Conservation (phyloP, 1,140 invertebrate species). For the Neodiprion lecontei region DNA sequence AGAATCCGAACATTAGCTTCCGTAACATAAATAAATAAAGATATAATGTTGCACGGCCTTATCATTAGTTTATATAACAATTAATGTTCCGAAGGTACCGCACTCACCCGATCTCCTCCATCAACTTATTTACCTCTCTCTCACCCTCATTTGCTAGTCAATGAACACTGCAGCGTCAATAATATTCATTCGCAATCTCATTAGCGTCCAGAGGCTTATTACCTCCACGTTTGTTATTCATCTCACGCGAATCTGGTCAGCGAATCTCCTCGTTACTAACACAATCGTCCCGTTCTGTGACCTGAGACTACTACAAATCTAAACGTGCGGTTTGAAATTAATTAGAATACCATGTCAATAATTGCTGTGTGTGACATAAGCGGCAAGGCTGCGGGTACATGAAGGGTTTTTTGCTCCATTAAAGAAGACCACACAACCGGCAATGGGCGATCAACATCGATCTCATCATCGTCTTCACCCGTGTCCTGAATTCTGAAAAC, state of each 20-base stretch:
- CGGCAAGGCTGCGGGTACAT: neutral
- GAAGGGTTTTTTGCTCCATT: too few species aligned
- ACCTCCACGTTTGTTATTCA: neutral
- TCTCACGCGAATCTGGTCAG: neutral
- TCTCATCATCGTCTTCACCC: too few species aligned
- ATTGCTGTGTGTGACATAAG: neutral
- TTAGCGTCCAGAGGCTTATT: slow-evolving; percentile 4
- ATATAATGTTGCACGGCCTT: neutral
- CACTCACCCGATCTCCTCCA: neutral
- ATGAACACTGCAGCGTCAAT: neutral
- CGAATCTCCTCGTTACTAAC: neutral
- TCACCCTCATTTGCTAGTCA: neutral
- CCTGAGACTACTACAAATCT: neutral
- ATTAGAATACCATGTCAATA: neutral
- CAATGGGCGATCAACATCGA: too few species aligned
- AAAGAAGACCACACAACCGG: too few species aligned
- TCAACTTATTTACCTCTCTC: neutral
- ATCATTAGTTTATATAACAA: neutral
- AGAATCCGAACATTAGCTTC: neutral
- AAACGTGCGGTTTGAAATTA: neutral
- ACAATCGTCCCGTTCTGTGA: neutral
- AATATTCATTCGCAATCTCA: slow-evolving; percentile 3
- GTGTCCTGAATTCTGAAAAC: too few species aligned
- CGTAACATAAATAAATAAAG: neutral
- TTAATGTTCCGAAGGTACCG: neutral